These are phyloP conservation scores for Rhopalosiphum maidis DNA, from an alignment of 1,140 invertebrate species.

Conservation along the genomic window DNA sequence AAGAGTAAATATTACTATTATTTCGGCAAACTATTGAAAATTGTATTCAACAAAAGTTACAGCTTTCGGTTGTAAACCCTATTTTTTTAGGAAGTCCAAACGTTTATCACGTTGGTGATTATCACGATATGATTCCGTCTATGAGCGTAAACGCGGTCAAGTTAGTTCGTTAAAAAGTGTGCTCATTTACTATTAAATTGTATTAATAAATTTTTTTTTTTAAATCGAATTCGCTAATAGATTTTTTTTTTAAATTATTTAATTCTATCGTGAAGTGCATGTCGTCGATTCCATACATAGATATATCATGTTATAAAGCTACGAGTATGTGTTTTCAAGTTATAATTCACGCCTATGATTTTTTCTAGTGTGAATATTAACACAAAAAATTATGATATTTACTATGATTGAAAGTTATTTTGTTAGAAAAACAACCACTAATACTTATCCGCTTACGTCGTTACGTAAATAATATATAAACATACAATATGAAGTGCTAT, in stretches of 20 bases:
- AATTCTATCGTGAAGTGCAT: neutral
- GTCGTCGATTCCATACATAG: neutral
- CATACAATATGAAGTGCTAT: neutral
- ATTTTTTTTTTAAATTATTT: neutral
- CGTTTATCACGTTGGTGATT: neutral
- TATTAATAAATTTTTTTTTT: no score
- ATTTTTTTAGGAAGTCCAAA: neutral
- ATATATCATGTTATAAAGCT: neutral
- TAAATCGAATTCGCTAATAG: fast-evolving
- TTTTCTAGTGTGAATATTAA: neutral
- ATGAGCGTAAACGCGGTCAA: neutral
- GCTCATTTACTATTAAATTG: no score
- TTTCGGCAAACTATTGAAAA: neutral
- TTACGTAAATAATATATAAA: neutral
- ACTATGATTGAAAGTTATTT: neutral
- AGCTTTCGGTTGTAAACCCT: fast-evolving
- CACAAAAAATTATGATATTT: neutral
- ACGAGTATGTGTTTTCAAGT: neutral
- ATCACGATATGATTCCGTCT: neutral
- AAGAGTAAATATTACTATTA: neutral
- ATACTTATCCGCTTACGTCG: neutral
- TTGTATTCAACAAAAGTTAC: fast-evolving
- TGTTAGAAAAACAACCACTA: neutral
- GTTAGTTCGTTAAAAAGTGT: no score
- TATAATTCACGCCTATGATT: neutral